Percentiles rank a stretch among this genome's conserved stretches.
phyloP scores from a whole-genome alignment of 2,113 vertebrate species.

The Ellobius talpinus region DNA sequence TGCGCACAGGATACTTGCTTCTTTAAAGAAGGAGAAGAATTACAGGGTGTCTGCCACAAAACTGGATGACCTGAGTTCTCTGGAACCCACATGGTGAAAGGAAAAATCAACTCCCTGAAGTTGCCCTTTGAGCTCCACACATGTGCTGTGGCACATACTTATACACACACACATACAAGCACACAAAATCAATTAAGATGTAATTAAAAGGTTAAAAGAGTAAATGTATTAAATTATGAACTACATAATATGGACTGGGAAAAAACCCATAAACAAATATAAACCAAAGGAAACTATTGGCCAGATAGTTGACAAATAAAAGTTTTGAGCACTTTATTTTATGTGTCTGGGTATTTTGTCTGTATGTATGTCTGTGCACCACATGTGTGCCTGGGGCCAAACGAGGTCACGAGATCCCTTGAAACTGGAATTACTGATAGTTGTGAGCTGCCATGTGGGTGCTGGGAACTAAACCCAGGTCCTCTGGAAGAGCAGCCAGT shows the following conservation, averaged over 20 bases:
- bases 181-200: neutral
- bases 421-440: neutral
- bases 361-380: neutral
- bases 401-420: neutral
- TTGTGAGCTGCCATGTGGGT: neutral
- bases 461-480: neutral
- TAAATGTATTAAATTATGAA: neutral
- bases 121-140: neutral
- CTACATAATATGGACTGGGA: neutral
- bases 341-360: neutral
- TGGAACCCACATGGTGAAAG: neutral
- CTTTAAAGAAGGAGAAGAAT: neutral
- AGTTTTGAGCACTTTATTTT: neutral
- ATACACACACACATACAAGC: neutral
- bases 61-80: neutral
- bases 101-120: neutral
- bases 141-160: too few species aligned
- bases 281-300: constrained; percentile 32
- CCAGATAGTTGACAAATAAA: neutral
- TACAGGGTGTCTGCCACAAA: neutral
- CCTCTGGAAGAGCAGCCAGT: neutral
- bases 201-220: neutral
- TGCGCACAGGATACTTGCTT: too few species aligned
- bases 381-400: neutral
- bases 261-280: neutral